Base-by-base conservation (phyloP, 2,113 vertebrate species). In the Oenanthe melanoleuca region DNA sequence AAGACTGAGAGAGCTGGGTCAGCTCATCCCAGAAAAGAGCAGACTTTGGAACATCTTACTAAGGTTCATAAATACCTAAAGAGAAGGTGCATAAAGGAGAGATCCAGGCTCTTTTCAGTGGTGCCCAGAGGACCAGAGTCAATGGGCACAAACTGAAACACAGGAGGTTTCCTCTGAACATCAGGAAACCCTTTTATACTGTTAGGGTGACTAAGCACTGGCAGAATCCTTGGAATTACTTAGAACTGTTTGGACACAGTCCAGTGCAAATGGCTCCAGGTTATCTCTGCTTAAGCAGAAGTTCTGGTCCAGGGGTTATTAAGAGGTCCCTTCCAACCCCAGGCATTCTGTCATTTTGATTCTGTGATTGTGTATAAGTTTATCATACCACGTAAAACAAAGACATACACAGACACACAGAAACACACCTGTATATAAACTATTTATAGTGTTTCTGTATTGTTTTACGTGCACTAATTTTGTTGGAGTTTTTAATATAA, bases 381-480 rank as follows among this genome's bases (percentile, higher is more conserved):
- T 86, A 47, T 26, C 11, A 28, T 31, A 60, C 15, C 1, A 50
- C 20, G 26, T 44, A 8, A 75, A 70, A 88, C 49, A 49, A 20
- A 21, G n/a, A 38, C 19, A 31, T 0, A 34, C 12, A 14, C 1
- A 14, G 1, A 24, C 15, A 23, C 34, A 4, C 8, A 2, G 11
- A 16, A 26, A 6, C 31, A 23, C 4, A 2, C 17, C 4, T 28
- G 6, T 16, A 23, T 18, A 57, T 5, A 38, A 53, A 71, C 14
- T 20, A 3, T 20, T 13, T 34, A 20, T 23, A 44, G 21, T 38
- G 12, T 4, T 71, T 71, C 57, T 56, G 13, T 37, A 74, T 57
- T 37, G 11, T 14, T 79, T 73, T 52, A 50, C 16, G n/a, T 26
- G 25, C 20, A 24, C 5, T 23, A 40, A 56, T 70, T 85, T 44